These are phyloP conservation scores for Drosophila sordidapex DNA, from an alignment of 2,888 invertebrate genomes.

Conservation along the genomic window DNA sequence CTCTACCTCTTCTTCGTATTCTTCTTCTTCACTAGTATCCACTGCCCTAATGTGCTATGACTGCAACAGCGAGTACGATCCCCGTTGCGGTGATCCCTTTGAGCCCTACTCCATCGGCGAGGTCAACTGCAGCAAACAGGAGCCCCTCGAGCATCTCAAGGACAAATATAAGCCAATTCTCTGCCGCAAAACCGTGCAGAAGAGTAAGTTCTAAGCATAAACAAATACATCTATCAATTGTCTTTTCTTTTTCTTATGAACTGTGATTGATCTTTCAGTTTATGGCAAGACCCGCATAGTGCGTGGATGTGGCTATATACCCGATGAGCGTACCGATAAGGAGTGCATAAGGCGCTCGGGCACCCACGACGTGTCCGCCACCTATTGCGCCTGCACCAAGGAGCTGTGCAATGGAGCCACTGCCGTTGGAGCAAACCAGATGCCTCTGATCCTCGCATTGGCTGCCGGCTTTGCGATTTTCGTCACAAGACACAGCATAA, in stretches of 20 bases:
- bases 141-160: slow-evolving; percentile 89
- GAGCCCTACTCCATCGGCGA: slow-evolving; percentile 93
- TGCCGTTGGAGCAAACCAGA: slow-evolving; percentile 49
- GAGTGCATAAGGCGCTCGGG: slow-evolving; percentile 89
- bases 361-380: slow-evolving; percentile 90
- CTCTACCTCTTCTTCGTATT: background rate
- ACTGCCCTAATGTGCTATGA: slow-evolving; percentile 92
- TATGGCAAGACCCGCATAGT: slow-evolving; percentile 91
- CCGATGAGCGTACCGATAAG: slow-evolving; percentile 87
- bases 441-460: slow-evolving; percentile 67
- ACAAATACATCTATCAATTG: background rate
- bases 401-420: slow-evolving; percentile 90
- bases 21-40: slow-evolving; percentile 83
- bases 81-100: slow-evolving; percentile 95
- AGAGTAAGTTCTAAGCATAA: slow-evolving; percentile 86
- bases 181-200: slow-evolving; percentile 93
- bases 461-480: slow-evolving; percentile 61
- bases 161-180: slow-evolving; percentile 86
- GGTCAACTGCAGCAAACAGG: slow-evolving; percentile 92
- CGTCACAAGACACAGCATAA: slow-evolving; percentile 68
- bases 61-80: slow-evolving; percentile 96
- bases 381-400: slow-evolving; percentile 91
- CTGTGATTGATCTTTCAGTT: slow-evolving; percentile 86
- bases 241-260: background rate
- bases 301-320: slow-evolving; percentile 92